A percentile compares a stretch with the other conserved stretches of the same genome.
phyloP scores from a whole-genome alignment of 2,797 vertebrate genomes.

The Xerus rutilus region DNA sequence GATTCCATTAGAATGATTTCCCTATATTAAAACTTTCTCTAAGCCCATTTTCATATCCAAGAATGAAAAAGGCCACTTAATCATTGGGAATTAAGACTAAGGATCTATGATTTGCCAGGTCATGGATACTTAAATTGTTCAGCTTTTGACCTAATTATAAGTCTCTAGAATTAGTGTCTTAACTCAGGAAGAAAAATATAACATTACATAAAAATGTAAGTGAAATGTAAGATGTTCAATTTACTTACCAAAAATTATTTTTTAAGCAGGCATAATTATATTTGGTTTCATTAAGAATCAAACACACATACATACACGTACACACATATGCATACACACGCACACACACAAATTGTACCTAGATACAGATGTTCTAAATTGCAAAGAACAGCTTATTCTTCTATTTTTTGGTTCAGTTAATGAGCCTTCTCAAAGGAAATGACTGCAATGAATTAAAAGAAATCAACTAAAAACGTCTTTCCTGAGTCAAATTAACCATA shows the following conservation, averaged over 20 bases:
- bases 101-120: constrained; percentile 8
- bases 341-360: neutral
- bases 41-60: neutral
- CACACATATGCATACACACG: neutral
- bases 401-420: constrained; percentile 74
- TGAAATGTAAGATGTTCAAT: constrained; percentile 11
- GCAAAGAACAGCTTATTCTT: constrained; percentile 61
- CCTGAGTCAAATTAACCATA: constrained; percentile 62
- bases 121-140: constrained; percentile 19
- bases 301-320: neutral
- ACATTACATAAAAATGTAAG: constrained; percentile 58
- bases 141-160: constrained; percentile 53
- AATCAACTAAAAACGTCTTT: constrained; percentile 66
- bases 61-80: constrained; percentile 18
- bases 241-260: constrained; percentile 46
- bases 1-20: neutral
- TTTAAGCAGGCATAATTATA: constrained; percentile 55
- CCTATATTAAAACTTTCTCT: constrained; percentile 3
- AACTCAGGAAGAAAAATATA: constrained; percentile 61
- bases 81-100: neutral
- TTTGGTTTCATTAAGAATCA: constrained; percentile 65
- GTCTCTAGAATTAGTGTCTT: constrained; percentile 34
- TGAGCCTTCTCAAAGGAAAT: constrained; percentile 69
- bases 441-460: constrained; percentile 50
- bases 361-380: constrained; percentile 69